Conservation (phyloP, 2,888 invertebrate species). For the Homarus gammarus region DNA sequence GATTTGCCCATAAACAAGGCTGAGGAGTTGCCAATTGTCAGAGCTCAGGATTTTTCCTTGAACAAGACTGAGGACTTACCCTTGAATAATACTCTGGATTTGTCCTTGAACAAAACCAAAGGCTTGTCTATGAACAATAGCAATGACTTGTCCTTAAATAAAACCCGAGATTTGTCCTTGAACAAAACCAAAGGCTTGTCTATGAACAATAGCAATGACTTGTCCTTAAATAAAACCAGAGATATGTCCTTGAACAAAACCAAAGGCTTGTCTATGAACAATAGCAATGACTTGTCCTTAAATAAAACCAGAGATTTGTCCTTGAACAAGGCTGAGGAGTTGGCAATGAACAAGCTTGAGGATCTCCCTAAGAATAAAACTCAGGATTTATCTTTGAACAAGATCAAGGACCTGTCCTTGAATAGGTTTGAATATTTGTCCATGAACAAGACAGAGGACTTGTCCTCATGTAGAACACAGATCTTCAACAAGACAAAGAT, state of each 20-base stretch:
- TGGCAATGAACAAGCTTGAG: not conserved
- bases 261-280: not conserved
- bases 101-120: not conserved
- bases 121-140: not conserved
- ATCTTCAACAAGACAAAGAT: not conserved
- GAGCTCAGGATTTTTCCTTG: not conserved
- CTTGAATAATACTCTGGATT: not conserved
- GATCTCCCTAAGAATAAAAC: not conserved
- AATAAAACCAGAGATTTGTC: not conserved
- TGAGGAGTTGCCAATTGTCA: not conserved
- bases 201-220: not conserved
- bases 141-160: not conserved
- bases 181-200: not conserved
- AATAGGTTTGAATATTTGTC: not conserved
- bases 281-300: not conserved
- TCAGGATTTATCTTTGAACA: not conserved
- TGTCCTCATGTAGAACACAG: not conserved
- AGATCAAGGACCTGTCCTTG: not conserved
- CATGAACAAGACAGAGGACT: not conserved
- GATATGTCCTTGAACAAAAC: not conserved
- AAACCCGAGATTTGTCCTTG: not conserved
- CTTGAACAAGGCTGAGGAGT: not conserved
- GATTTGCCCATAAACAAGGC: not conserved
- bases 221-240: not conserved
- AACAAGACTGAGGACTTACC: not conserved